phyloP scores from a whole-genome alignment of 1,140 invertebrate species.

The Saccostrea glomerata region DNA sequence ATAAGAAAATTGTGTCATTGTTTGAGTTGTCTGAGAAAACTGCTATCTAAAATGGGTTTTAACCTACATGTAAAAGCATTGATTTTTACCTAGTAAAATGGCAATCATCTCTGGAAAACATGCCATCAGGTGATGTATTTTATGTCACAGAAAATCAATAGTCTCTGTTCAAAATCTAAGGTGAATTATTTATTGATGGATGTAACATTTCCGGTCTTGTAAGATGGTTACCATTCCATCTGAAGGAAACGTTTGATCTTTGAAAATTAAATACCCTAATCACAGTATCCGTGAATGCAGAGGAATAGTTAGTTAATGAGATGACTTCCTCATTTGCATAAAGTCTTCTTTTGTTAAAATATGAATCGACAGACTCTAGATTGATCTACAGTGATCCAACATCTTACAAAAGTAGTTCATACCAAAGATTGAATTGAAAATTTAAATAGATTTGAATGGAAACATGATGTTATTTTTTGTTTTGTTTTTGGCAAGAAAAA shows the following conservation, averaged over 20 bases:
- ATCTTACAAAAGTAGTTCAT: background rate
- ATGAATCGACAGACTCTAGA: background rate
- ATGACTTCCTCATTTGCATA: conserved; percentile 32
- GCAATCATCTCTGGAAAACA: conserved; percentile 28
- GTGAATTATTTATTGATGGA: conserved; percentile 37
- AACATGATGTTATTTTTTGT: background rate
- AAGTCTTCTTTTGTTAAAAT: background rate
- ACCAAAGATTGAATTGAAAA: background rate
- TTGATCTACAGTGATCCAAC: background rate
- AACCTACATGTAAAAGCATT: conserved; percentile 29
- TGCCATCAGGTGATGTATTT: conserved; percentile 32
- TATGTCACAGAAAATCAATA: conserved; percentile 36
- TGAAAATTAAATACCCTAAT: conserved; percentile 23
- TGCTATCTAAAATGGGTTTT: background rate
- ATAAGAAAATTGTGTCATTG: background rate
- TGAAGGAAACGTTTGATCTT: conserved; percentile 22
- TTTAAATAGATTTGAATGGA: background rate
- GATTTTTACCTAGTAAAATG: conserved; percentile 20
- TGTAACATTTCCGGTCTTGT: conserved; percentile 35
- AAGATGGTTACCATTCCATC: conserved; percentile 33
- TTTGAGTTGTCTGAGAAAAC: background rate
- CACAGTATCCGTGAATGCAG: background rate
- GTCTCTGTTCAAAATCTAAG: conserved; percentile 33
- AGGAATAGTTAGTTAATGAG: conserved; percentile 16
- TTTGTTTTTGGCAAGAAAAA: background rate